Evolutionary conservation across 2,888 invertebrate genomes (phyloP).

Genomic region (Polydrusus tereticollis): DNA sequence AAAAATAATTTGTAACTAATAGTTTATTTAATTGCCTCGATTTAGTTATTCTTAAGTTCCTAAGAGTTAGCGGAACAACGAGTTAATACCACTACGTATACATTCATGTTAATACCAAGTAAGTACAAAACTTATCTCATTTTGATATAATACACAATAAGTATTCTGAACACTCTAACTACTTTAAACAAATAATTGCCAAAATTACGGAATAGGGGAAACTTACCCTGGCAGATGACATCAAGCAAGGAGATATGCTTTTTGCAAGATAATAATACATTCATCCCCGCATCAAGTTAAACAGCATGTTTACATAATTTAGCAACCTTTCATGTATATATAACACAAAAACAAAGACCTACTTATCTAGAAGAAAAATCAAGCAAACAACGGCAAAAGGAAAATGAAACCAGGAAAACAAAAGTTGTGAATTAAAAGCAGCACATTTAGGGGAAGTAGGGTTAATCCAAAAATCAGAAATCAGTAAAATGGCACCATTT

Average conservation of each 20-base stretch:
- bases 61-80: too few species aligned
- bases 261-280: conserved; percentile 30
- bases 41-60: too few species aligned
- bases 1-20: too few species aligned
- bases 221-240: conserved; percentile 16
- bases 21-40: too few species aligned
- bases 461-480: background rate
- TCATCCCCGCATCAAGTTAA: conserved; percentile 1
- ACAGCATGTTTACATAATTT: conserved; percentile 25
- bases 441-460: conserved; percentile 23
- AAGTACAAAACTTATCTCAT: conserved; percentile 30
- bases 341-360: conserved; percentile 17
- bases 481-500: too few species aligned
- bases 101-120: conserved; percentile 10
- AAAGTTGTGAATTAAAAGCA: conserved; percentile 35
- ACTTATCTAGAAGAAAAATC: conserved; percentile 22
- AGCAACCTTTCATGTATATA: conserved; percentile 24
- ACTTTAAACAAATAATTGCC: conserved; percentile 22
- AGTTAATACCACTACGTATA: background rate
- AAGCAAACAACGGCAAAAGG: conserved; percentile 33
- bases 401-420: conserved; percentile 23
- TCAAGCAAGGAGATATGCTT: conserved; percentile 12
- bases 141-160: conserved; percentile 28
- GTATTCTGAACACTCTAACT: conserved; percentile 18
- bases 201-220: conserved; percentile 24